A percentile compares a stretch with the other conserved stretches of the same genome.
These are phyloP conservation scores for Alosa alosa DNA, from an alignment of 2,113 vertebrate genomes.

Conservation along the genomic window DNA sequence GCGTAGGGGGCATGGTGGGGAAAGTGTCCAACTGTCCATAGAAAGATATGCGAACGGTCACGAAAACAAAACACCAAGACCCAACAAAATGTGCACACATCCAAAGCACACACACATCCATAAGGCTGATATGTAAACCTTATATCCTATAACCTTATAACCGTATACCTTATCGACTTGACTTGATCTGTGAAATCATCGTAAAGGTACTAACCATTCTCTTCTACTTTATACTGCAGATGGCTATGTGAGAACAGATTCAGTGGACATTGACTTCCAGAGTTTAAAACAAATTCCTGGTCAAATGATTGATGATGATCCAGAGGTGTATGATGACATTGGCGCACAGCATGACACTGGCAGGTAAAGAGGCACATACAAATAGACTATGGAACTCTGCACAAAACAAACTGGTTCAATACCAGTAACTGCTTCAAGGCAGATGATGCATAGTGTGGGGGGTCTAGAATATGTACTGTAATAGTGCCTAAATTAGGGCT, in stretches of 20 bases:
- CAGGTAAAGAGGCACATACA: constrained; percentile 59
- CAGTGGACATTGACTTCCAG: constrained; percentile 86
- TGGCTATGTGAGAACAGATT: constrained; percentile 88
- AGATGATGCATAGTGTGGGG: neutral
- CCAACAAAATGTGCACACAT: too few relatives aligned
- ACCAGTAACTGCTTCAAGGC: neutral
- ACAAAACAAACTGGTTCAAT: neutral
- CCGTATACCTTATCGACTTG: neutral
- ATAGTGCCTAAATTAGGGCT: neutral
- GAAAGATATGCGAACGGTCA: neutral
- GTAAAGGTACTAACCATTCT: neutral
- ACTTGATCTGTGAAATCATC: neutral
- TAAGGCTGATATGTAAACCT: neutral
- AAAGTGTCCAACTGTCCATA: too few relatives aligned
- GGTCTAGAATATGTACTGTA: neutral
- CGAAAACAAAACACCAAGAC: neutral
- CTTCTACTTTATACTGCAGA: constrained; percentile 63
- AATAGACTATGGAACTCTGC: neutral
- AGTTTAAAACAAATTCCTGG: constrained; percentile 67
- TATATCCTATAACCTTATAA: too few relatives aligned
- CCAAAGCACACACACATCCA: too few relatives aligned
- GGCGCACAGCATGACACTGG: constrained; percentile 63
- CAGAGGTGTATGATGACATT: constrained; percentile 88
- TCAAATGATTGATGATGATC: constrained; percentile 59
- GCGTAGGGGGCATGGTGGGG: neutral